Percentiles rank a stretch among this genome's conserved stretches.
phyloP scores from a whole-genome alignment of 2,113 vertebrate genomes.

The Oostethus manadensis region DNA sequence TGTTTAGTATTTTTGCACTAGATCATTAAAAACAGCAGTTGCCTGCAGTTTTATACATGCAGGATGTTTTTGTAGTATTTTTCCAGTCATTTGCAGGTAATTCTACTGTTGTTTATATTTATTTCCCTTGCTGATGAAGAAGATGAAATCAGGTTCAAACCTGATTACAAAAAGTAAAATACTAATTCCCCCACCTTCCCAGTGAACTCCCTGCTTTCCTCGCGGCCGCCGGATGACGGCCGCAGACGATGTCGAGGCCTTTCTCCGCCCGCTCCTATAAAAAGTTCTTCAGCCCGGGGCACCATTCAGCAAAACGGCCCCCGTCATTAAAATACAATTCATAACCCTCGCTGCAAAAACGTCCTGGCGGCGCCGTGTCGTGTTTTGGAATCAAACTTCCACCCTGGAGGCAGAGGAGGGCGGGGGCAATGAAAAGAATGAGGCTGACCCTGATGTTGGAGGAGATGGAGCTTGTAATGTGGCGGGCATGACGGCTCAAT shows the following conservation, averaged over 20 bases:
- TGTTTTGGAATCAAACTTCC: constrained; percentile 54
- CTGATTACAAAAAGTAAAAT: too few species aligned
- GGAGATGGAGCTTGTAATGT: constrained; percentile 70
- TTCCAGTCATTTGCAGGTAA: too few species aligned
- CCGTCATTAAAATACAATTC: constrained; percentile 48
- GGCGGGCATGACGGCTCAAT: constrained; percentile 65
- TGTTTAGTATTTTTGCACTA: too few species aligned
- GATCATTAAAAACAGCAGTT: too few species aligned
- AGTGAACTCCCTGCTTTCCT: constrained; percentile 12
- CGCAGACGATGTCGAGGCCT: constrained; percentile 42
- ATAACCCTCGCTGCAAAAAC: constrained; percentile 52
- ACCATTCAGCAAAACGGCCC: constrained; percentile 54
- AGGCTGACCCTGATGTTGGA: constrained; percentile 57
- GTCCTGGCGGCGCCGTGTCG: constrained; percentile 17
- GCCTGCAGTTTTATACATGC: too few species aligned
- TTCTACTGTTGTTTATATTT: too few species aligned
- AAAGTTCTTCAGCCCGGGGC: constrained; percentile 39
- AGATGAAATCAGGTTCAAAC: too few species aligned
- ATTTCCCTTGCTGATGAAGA: too few species aligned
- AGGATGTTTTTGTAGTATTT: too few species aligned
- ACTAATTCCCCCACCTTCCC: not conserved
- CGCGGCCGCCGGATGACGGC: constrained; percentile 37
- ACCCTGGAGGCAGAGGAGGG: constrained; percentile 26
- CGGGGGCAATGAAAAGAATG: constrained; percentile 39
- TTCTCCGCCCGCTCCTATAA: constrained; percentile 47